phyloP scores from a whole-genome alignment of 2,888 invertebrate species.

The Tiphia femorata region DNA sequence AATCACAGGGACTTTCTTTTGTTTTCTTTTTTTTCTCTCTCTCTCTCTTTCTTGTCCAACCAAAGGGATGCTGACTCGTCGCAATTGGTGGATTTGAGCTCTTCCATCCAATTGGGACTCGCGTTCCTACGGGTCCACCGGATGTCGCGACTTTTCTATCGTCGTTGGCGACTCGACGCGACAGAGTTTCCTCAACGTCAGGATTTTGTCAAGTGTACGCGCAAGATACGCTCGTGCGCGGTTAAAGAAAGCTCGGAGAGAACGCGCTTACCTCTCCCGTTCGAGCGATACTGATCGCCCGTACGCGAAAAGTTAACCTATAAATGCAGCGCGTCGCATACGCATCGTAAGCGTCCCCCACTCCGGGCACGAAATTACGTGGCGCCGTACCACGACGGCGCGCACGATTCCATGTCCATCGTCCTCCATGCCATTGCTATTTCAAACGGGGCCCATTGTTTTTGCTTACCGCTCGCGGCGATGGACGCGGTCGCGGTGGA shows the following conservation, averaged over 20 bases:
- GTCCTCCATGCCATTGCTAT: constrained; percentile 15
- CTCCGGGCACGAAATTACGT: constrained; percentile 36
- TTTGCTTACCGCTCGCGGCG: too few relatives aligned
- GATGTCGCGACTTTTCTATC: constrained; percentile 21
- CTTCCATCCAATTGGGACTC: too few relatives aligned
- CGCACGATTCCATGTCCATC: constrained; percentile 16
- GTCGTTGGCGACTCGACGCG: constrained; percentile 9
- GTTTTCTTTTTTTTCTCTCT: neutral
- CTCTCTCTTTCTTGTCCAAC: neutral
- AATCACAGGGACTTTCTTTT: neutral
- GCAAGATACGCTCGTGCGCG: neutral
- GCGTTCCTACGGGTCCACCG: too few relatives aligned
- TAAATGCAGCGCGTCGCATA: constrained; percentile 21
- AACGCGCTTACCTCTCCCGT: constrained; percentile 17
- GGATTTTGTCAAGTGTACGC: too few relatives aligned
- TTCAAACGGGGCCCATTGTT: constrained; percentile 8
- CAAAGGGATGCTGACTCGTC: too few relatives aligned
- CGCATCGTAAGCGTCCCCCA: constrained; percentile 37
- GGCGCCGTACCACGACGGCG: constrained; percentile 26
- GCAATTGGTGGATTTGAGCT: too few relatives aligned
- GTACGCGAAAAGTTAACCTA: constrained; percentile 42
- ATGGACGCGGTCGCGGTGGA: too few relatives aligned
- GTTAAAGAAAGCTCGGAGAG: constrained; percentile 6
- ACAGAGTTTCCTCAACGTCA: constrained; percentile 7
- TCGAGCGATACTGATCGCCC: constrained; percentile 37